Percentiles rank a stretch among this genome's conserved stretches.
Evolutionary conservation across 2,113 vertebrate genomes (phyloP).

Genomic region (Periophthalmodon schlosseri): DNA sequence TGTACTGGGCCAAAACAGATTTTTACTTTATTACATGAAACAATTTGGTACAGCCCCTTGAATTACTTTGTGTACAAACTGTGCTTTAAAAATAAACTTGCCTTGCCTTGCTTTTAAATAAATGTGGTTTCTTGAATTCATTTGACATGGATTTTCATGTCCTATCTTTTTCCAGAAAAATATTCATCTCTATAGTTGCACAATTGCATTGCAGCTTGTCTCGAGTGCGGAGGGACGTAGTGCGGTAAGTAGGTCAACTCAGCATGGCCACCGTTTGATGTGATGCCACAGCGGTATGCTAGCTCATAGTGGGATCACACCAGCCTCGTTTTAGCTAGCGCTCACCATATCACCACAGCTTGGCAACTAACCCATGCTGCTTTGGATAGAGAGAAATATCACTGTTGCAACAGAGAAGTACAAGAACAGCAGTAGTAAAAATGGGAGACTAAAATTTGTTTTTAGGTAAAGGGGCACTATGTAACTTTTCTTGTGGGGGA

Average conservation of each 20-base stretch:
- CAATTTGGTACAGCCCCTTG: too few relatives aligned
- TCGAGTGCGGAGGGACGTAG: conserved; percentile 24
- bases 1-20: too few relatives aligned
- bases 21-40: too few relatives aligned
- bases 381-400: neutral
- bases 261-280: conserved; percentile 59
- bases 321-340: neutral
- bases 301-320: conserved; percentile 32
- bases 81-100: too few relatives aligned
- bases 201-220: conserved; percentile 16
- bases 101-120: too few relatives aligned
- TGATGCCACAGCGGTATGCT: conserved; percentile 38
- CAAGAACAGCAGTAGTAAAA: neutral
- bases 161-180: neutral
- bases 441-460: too few relatives aligned
- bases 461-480: too few relatives aligned
- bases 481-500: too few relatives aligned
- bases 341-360: neutral
- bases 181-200: neutral
- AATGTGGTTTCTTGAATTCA: neutral
- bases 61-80: too few relatives aligned
- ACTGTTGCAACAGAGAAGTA: neutral
- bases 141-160: neutral
- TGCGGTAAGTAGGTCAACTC: conserved; percentile 62
- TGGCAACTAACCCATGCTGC: neutral